phyloP scores from a whole-genome alignment of 2,113 vertebrate species.

The Eublepharis macularius region DNA sequence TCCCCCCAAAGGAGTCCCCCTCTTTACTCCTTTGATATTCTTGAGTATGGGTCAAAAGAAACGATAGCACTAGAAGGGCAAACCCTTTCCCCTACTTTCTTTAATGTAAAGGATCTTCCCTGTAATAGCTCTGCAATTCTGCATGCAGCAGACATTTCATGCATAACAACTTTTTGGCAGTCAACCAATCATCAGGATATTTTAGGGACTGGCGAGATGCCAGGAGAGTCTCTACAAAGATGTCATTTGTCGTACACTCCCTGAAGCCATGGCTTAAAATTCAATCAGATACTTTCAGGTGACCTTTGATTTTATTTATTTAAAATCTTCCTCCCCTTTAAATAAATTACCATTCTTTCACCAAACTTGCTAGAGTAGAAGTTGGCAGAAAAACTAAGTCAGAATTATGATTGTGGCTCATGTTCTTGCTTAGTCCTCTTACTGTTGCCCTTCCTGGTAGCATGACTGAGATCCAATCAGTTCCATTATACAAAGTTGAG shows the following conservation, averaged over 20 bases:
- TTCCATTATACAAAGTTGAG: neutral
- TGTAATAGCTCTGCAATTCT: constrained; percentile 55
- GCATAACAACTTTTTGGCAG: constrained; percentile 65
- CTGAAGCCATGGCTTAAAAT: constrained; percentile 48
- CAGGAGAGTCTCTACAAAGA: constrained; percentile 54
- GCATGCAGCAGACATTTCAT: constrained; percentile 58
- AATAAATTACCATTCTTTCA: constrained; percentile 36
- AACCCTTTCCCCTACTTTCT: constrained; percentile 20
- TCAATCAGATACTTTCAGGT: constrained; percentile 60
- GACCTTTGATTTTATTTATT: constrained; percentile 52
- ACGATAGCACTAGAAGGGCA: neutral
- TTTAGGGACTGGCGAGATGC: constrained; percentile 66
- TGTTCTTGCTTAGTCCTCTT: constrained; percentile 1
- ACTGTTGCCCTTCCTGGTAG: neutral
- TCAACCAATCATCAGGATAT: constrained; percentile 63
- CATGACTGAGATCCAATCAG: neutral
- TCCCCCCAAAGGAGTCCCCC: neutral
- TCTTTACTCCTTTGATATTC: neutral
- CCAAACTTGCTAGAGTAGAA: neutral
- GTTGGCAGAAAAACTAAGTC: constrained; percentile 6
- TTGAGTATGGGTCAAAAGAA: neutral
- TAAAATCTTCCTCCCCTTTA: constrained; percentile 49
- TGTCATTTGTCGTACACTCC: constrained; percentile 57
- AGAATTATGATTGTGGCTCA: constrained; percentile 22
- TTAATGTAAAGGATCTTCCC: constrained; percentile 11